These are phyloP conservation scores for Tyria jacobaeae DNA, from an alignment of 2,888 invertebrate species.

Conservation along the genomic window DNA sequence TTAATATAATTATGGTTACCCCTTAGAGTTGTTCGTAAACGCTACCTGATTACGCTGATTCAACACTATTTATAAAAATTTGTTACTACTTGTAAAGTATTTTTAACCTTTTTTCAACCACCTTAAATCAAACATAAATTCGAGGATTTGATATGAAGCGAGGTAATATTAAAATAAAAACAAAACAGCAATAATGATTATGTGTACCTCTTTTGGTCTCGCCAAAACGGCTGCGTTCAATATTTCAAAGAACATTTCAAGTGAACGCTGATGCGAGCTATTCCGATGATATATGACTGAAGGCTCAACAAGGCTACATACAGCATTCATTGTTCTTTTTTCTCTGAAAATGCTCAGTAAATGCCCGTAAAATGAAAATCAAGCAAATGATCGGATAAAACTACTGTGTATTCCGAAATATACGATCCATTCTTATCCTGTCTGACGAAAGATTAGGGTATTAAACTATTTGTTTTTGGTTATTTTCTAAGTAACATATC, in stretches of 20 bases:
- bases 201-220: slow-evolving; percentile 12
- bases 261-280: slow-evolving; percentile 21
- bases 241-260: slow-evolving; percentile 22
- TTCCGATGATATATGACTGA: slow-evolving; percentile 29
- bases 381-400: slow-evolving; percentile 21
- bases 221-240: slow-evolving; percentile 11
- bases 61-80: too few species aligned
- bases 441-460: slow-evolving; percentile 9
- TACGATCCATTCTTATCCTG: slow-evolving; percentile 18
- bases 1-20: too few species aligned
- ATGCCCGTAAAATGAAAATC: slow-evolving; percentile 28
- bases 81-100: too few species aligned
- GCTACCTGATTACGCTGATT: too few species aligned
- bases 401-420: slow-evolving; percentile 18
- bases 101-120: too few species aligned
- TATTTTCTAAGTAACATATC: not conserved
- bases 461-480: slow-evolving; percentile 4
- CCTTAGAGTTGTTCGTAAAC: too few species aligned
- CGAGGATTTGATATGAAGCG: not conserved
- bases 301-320: slow-evolving; percentile 23
- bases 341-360: slow-evolving; percentile 24
- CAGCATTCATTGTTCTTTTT: slow-evolving; percentile 26
- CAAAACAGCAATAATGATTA: slow-evolving; percentile 9
- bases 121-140: too few species aligned
- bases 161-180: not conserved